A percentile compares a stretch with the other conserved stretches of the same genome.
Evolutionary conservation across 1,140 invertebrate genomes (phyloP).

Genomic region (Helicoverpa zea): DNA sequence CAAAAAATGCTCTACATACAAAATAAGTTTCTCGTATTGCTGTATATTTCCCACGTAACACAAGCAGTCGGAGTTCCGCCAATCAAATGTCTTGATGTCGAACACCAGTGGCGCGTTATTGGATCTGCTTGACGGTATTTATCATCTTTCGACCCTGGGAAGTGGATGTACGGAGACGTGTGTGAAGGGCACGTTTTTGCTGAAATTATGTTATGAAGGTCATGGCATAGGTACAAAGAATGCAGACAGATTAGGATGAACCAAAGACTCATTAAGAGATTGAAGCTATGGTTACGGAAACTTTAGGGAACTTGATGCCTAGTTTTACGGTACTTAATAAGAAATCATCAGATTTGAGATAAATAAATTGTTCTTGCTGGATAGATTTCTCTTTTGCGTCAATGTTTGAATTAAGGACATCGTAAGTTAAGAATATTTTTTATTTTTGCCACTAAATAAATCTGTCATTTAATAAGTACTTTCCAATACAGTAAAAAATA

Average conservation of each 20-base stretch:
- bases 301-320: no score
- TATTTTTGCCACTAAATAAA: no score
- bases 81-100: not conserved
- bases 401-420: no score
- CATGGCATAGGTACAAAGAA: not conserved
- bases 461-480: not conserved
- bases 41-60: conserved; percentile 40
- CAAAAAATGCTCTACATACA: not conserved
- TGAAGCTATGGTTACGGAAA: no score
- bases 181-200: not conserved
- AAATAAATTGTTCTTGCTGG: no score
- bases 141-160: conserved; percentile 39
- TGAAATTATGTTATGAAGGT: not conserved
- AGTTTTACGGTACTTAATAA: no score
- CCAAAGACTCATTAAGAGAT: no score
- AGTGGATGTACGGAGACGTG: not conserved
- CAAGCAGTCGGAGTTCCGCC: conserved; percentile 40
- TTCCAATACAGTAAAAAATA: not conserved
- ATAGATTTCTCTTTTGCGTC: no score
- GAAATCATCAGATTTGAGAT: no score
- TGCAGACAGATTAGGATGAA: no score
- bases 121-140: conserved; percentile 48
- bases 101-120: conserved; percentile 41
- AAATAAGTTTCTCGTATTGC: conserved; percentile 16
- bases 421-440: no score